Evolutionary conservation across 2,888 invertebrate species (phyloP), one percentile per base, ranked within the genome.

Genomic region (Eutolmus rufibarbis): DNA sequence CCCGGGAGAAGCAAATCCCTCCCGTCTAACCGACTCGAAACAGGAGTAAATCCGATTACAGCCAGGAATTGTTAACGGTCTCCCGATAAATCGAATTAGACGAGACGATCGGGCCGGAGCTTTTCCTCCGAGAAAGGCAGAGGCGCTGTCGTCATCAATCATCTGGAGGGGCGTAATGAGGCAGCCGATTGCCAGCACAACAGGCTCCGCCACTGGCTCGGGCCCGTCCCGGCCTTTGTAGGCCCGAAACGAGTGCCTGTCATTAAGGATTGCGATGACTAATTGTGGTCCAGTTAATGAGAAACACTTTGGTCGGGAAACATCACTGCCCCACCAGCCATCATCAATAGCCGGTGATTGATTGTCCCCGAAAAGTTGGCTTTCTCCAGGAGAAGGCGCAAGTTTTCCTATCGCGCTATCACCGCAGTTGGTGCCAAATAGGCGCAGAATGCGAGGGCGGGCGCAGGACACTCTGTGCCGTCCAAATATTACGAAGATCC

Each of bases 231-330:
- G 43, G 51, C 16, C 28, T 5, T 79, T 51, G 79, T 79, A 40
- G 66, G 23, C 84, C 74, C 40, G 16, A 66, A 81, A 81, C 51
- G 66, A 74, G 84, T 74, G 66, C 66, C 74, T 84, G 74, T 74
- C 84, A 84, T 84, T 84, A 84, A 84, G 84, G 84, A 84, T 84
- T 84, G 84, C 84, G 86, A 86, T 86, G 76, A 86, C 76, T 86
- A 86, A 86, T 86, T 86, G 76, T 86, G 77, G 86, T 86, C 51
- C 43, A 86, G 86, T 86, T 86, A 86, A 86, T 86, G 86, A 86
- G 86, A 86, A 86, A 86, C 86, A 86, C 76, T 86, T 85, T 51
- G 84, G 84, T 57, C 74, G 84, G 37, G 84, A 84, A 84, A 84
- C 66, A 84, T 37, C 84, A 23, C 84, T 28, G 28, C 1, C 46